Conservation (phyloP, 2,113 vertebrate species). For the Pionites leucogaster region DNA sequence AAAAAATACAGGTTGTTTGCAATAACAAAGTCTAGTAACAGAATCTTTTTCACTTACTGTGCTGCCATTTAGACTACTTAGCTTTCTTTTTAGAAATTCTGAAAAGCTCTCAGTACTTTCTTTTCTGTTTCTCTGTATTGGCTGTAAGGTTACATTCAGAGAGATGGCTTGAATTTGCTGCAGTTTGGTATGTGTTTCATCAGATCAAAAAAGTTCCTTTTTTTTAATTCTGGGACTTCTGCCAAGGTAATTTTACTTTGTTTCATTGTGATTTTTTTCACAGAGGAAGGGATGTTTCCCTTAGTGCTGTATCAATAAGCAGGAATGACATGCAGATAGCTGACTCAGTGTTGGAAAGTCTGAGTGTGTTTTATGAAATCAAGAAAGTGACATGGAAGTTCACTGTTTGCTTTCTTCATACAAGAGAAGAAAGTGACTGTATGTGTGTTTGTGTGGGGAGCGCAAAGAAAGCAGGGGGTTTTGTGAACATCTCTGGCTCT, state of each 20-base stretch:
- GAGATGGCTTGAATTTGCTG: slow-evolving; percentile 6
- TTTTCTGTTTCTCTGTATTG: not conserved
- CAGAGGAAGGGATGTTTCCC: slow-evolving; percentile 62
- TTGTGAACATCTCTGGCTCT: not conserved
- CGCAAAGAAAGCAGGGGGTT: not conserved
- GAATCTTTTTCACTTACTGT: not conserved
- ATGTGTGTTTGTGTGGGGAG: not conserved
- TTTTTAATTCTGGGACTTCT: slow-evolving; percentile 20
- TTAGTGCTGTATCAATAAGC: slow-evolving; percentile 67
- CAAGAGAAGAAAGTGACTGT: slow-evolving; percentile 26
- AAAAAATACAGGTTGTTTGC: not conserved
- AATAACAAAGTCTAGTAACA: not conserved
- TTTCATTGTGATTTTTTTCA: slow-evolving; percentile 67
- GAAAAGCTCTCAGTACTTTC: not conserved
- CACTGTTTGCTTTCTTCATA: slow-evolving; percentile 33
- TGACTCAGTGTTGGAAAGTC: slow-evolving; percentile 44
- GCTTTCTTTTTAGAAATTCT: not conserved
- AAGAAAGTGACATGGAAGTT: slow-evolving; percentile 58
- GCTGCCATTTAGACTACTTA: not conserved
- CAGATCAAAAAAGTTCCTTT: slow-evolving; percentile 45
- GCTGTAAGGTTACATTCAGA: not conserved
- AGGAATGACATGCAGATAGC: slow-evolving; percentile 55
- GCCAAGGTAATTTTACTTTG: slow-evolving; percentile 63
- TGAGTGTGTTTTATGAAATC: slow-evolving; percentile 52
- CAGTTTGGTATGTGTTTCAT: not conserved